Evolutionary conservation across 2,113 vertebrate species (phyloP), one percentile per base, ranked within the genome.

Genomic region (Aepyceros melampus): DNA sequence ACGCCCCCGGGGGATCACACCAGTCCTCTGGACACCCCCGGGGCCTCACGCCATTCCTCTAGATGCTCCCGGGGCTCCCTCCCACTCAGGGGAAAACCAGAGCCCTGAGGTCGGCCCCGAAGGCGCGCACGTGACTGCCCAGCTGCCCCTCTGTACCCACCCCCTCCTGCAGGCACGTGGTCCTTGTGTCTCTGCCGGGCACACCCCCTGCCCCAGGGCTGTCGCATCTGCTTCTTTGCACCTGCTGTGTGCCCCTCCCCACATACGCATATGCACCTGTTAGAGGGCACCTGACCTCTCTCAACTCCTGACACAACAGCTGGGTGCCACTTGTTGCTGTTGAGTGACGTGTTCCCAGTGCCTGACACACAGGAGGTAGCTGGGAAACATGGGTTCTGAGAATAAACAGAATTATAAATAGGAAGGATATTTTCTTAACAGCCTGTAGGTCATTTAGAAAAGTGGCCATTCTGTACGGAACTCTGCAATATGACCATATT

Each of bases 101-200:
- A 4, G 13, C 16, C 8, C 7, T 31, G 15, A 43, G 9, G 25
- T 21, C 31, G 31, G 33, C 25, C 2, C 1, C 0, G 0, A 27
- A 71, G 62, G 31, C 19, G 5, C 6, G 7, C 49, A 2, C 0
- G 0, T 2, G n/a, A 7, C 21, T 5, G 14, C 19, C 7, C 43
- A 23, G 25, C 49, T 60, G 33, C 40, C 58, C 27, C 58, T 62
- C 13, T 31, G 13, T 0, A 7, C 21, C 17, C 1, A 16, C 21
- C 14, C 29, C 5, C 1, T n/a, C 33, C 45, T 1, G 5, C 83
- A 23, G 7, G n/a, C 21, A 5, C 17, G 2, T 7, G 67, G 36
- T 9, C 71, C 14, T 40, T 29, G 14, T 40, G 5, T 47, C n/a
- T 15, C n/a, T 58, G 47, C 43, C 15, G 11, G 27, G 27, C 5